Percentiles rank a stretch among this genome's conserved stretches.
Conservation (phyloP, 2,113 vertebrate genomes). For the Morone chrysops region DNA sequence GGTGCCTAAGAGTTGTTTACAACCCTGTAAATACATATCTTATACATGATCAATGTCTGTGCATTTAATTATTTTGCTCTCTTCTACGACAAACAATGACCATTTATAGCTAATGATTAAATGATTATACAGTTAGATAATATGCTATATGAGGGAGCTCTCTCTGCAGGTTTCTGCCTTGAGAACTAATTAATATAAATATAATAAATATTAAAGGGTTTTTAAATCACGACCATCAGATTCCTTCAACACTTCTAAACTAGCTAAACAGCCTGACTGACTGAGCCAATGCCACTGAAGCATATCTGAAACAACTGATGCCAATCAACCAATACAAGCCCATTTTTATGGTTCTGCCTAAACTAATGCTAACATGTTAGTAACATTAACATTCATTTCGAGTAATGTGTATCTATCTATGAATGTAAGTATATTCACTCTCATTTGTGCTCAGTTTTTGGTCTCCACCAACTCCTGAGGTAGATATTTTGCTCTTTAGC, state of each 20-base stretch:
- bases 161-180: no score
- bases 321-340: background rate
- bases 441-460: background rate
- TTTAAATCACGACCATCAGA: no score
- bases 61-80: background rate
- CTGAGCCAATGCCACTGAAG: background rate
- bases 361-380: background rate
- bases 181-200: no score
- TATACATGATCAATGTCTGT: background rate
- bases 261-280: no score
- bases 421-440: background rate
- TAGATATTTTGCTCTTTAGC: background rate
- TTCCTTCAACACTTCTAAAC: no score
- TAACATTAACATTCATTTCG: background rate
- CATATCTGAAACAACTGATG: background rate
- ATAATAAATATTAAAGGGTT: no score
- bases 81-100: background rate
- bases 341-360: background rate
- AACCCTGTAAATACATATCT: background rate
- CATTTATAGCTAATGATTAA: background rate
- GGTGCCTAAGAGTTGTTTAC: background rate
- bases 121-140: no score
- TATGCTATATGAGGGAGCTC: no score
- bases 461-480: slow-evolving; percentile 1
- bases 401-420: no score